phyloP scores from a whole-genome alignment of 2,113 vertebrate genomes.

The Galbula dea region DNA sequence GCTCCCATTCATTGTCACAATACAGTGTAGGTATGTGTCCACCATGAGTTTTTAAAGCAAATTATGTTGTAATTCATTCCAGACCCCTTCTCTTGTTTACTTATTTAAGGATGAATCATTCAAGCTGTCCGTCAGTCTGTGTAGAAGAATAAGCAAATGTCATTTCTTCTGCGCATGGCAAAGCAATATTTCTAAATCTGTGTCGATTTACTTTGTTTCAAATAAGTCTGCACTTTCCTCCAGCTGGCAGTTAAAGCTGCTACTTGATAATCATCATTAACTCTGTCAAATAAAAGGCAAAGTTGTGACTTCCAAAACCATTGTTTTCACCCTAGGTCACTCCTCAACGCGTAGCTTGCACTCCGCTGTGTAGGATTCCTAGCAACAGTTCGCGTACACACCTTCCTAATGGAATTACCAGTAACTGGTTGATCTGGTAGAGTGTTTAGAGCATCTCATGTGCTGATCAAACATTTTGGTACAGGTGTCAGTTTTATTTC shows the following conservation, averaged over 20 bases:
- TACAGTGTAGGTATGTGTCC: background rate
- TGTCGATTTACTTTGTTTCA: background rate
- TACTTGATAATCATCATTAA: background rate
- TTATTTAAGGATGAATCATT: background rate
- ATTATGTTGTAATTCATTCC: background rate
- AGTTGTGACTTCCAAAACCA: accelerated
- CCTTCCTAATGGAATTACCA: accelerated
- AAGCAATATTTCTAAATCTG: background rate
- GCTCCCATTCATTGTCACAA: background rate
- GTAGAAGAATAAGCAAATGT: background rate
- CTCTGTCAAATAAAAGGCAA: background rate
- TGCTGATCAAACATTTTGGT: too few species aligned
- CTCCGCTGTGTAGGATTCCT: too few species aligned
- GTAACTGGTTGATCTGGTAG: accelerated
- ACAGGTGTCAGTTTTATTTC: background rate
- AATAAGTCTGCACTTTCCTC: background rate
- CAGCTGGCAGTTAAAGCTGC: background rate
- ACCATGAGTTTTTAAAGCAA: background rate
- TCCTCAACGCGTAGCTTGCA: accelerated
- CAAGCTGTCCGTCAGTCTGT: background rate
- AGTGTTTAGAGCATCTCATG: accelerated
- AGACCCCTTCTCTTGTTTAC: background rate
- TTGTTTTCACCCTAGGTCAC: accelerated
- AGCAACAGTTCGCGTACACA: background rate
- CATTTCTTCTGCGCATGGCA: background rate